Evolutionary conservation across 35 echinoderm and acorn worm genomes (phyloP).

Genomic region (Apostichopus japonicus): DNA sequence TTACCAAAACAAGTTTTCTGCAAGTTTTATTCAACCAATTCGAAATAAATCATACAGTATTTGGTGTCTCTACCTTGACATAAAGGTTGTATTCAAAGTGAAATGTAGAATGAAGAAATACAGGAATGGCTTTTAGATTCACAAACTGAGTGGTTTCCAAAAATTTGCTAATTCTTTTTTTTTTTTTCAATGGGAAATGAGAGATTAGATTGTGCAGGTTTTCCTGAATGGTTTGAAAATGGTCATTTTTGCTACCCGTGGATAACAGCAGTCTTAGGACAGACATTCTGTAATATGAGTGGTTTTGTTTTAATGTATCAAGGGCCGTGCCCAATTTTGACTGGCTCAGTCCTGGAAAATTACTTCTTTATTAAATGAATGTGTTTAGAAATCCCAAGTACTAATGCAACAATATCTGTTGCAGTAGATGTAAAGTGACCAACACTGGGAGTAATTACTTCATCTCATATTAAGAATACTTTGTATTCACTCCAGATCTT

Average conservation of each 20-base stretch:
- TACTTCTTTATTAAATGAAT: neutral
- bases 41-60: neutral
- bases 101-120: neutral
- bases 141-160: no score
- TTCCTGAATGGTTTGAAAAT: no score
- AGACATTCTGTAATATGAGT: no score
- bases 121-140: no score
- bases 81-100: conserved; percentile 52
- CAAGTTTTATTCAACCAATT: conserved; percentile 42
- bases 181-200: no score
- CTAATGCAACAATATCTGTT: neutral
- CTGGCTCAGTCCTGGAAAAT: no score
- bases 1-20: conserved; percentile 22
- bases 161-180: no score
- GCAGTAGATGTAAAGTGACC: neutral
- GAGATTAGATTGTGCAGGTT: no score
- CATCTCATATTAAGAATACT: neutral
- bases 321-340: no score
- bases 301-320: no score
- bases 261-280: no score
- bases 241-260: no score
- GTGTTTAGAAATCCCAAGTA: conserved; percentile 1
- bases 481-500: neutral
- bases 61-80: conserved; percentile 52
- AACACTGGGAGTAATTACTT: neutral